Evolutionary conservation across 2,113 vertebrate genomes (phyloP), one percentile per base, ranked within the genome.

Genomic region (Myrmecobius fasciatus): DNA sequence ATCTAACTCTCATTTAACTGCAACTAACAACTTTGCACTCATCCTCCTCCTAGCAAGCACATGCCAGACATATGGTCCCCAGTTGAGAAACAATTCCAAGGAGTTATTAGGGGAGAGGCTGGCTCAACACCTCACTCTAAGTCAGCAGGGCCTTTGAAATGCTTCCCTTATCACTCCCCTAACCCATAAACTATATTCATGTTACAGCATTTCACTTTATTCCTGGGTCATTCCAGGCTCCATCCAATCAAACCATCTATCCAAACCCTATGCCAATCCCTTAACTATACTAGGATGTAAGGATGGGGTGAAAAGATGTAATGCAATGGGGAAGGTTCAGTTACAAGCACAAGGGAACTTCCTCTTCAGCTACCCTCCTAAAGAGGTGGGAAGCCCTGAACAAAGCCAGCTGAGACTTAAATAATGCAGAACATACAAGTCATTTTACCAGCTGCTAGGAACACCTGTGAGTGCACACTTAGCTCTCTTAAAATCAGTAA

Each of bases 21-120:
- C 67, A 83, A 24, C 67, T 83, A 83, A 24, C 67, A 83, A 43
- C n/a, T 83, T 75, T 83, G 60, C 67, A 83, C n/a, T 83, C 67
- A 83, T 83, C 67, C 67, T 83, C 20, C 67, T 90, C 46, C 56
- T n/a, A 91, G 60, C 9, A 93, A 93, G 53, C 51, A 93, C 49
- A 31, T 26, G 53, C 92, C 93, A 75, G 91, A 92, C 88, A 60
- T 89, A 53, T 92, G 94, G 25, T 52, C 56, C 91, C 92, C 31
- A 93, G 54, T 56, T n/a, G 25, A 94, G 53, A 94, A 93, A 11
- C 52, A 90, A 54, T 31, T 54, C 46, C 92, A 75, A 46, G 14
- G 46, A 83, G 46, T 89, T 89, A 31, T 36, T 26, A 53, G 20
- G n/a, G 22, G 8, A 1, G 8, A 51, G 43, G 36, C 48, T 83